A percentile compares a stretch with the other conserved stretches of the same genome.
These are phyloP conservation scores for Cheilosia scutellata DNA, from an alignment of 2,888 invertebrate genomes.

Conservation along the genomic window DNA sequence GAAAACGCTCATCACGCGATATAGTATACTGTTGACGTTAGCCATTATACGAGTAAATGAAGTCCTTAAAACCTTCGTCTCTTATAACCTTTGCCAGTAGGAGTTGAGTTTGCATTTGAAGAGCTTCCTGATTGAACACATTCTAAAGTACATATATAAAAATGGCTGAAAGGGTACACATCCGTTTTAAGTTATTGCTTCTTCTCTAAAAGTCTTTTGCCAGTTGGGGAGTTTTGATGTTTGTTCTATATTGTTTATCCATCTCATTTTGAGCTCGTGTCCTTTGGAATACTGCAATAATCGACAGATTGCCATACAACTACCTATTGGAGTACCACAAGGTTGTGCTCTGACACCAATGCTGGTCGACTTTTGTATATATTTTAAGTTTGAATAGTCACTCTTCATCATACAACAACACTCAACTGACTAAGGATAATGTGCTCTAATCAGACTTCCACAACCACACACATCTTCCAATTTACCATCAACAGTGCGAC, in stretches of 20 bases:
- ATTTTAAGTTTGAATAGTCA: too few species aligned
- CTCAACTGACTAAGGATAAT: not conserved
- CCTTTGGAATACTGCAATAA: too few species aligned
- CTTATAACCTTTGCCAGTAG: too few species aligned
- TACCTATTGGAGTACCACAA: not conserved
- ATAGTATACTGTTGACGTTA: not conserved
- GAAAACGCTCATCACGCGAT: slow-evolving; percentile 26
- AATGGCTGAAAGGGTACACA: slow-evolving; percentile 15
- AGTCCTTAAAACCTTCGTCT: not conserved
- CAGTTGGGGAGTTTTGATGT: too few species aligned
- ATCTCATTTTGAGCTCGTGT: too few species aligned
- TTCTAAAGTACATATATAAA: not conserved
- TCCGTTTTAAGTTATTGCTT: slow-evolving; percentile 40
- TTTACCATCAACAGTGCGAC: not conserved
- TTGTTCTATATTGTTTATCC: too few species aligned
- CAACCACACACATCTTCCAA: not conserved
- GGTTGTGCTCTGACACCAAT: not conserved
- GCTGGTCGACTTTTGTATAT: not conserved
- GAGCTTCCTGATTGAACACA: slow-evolving; percentile 16
- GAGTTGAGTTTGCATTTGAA: slow-evolving; percentile 30
- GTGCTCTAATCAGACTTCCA: not conserved
- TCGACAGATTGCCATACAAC: too few species aligned
- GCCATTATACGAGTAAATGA: slow-evolving; percentile 5
- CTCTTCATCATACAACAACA: too few species aligned
- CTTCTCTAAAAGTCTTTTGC: not conserved